These are phyloP conservation scores for Rhinogobio ventralis DNA, from an alignment of 2,797 vertebrate species.

Conservation along the genomic window DNA sequence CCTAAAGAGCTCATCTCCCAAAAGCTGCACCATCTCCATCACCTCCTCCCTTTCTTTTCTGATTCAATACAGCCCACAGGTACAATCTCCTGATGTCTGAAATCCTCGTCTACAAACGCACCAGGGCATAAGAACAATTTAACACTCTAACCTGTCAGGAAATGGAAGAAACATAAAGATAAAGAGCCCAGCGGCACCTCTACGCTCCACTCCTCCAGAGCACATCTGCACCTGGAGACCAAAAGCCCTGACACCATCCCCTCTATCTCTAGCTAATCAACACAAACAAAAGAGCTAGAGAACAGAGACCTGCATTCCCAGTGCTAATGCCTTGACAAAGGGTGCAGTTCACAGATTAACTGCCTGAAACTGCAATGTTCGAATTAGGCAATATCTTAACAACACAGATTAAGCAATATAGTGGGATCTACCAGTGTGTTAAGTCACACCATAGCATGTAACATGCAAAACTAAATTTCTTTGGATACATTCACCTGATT, in stretches of 20 bases:
- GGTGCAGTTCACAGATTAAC: constrained; percentile 16
- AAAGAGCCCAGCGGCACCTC: neutral
- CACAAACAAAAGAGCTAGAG: constrained; percentile 20
- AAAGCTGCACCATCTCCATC: constrained; percentile 17
- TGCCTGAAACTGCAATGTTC: neutral
- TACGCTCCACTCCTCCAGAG: neutral
- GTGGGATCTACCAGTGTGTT: neutral
- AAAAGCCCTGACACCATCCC: constrained; percentile 2
- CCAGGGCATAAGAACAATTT: constrained; percentile 58
- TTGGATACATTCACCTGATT: neutral
- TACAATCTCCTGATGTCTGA: constrained; percentile 39
- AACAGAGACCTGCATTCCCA: neutral
- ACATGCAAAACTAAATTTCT: constrained; percentile 30
- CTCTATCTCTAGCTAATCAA: constrained; percentile 27
- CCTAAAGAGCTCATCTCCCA: constrained; percentile 15
- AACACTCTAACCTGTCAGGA: constrained; percentile 47
- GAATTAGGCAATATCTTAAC: constrained; percentile 3
- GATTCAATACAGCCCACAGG: constrained; percentile 38
- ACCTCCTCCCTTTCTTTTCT: constrained; percentile 20
- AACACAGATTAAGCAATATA: constrained; percentile 2
- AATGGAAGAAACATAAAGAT: constrained; percentile 36
- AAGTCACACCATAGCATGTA: neutral
- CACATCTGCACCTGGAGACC: constrained; percentile 23
- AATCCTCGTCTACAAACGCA: constrained; percentile 52
- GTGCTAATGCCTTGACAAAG: neutral